Evolutionary conservation across 1,140 invertebrate species (phyloP).

Genomic region (Drosophila pseudoananassae): DNA sequence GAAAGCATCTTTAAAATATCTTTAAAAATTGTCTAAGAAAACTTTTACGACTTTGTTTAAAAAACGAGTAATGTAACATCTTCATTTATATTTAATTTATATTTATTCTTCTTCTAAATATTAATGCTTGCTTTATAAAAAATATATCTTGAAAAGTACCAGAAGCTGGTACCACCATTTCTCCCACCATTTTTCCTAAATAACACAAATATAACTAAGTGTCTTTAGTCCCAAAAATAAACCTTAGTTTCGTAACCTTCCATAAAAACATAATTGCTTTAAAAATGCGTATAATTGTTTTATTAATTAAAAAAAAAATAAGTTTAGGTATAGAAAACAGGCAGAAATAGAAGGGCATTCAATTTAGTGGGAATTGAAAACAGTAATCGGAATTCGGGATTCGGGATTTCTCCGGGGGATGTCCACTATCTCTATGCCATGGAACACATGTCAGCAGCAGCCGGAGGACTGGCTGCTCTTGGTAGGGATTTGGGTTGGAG

Average conservation of each 20-base stretch:
- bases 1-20: too few species aligned
- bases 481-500: constrained; percentile 16
- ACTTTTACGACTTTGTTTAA: too few species aligned
- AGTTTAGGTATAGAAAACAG: not conserved
- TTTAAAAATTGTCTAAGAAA: too few species aligned
- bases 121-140: too few species aligned
- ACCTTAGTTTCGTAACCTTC: not conserved
- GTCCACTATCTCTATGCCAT: constrained; percentile 49
- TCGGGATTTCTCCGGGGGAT: constrained; percentile 10
- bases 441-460: constrained; percentile 47
- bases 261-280: not conserved
- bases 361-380: constrained; percentile 35
- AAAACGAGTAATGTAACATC: too few species aligned
- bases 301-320: constrained; percentile 49
- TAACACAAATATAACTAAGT: too few species aligned
- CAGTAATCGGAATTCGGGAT: constrained; percentile 16
- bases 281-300: constrained; percentile 42
- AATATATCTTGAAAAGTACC: too few species aligned
- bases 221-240: too few species aligned
- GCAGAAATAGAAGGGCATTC: constrained; percentile 7
- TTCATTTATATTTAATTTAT: too few species aligned
- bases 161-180: too few species aligned
- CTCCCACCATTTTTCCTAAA: too few species aligned
- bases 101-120: too few species aligned
- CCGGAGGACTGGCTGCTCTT: constrained; percentile 21